Evolutionary conservation across 2,113 vertebrate species (phyloP).

Genomic region (Terrapene triunguis): DNA sequence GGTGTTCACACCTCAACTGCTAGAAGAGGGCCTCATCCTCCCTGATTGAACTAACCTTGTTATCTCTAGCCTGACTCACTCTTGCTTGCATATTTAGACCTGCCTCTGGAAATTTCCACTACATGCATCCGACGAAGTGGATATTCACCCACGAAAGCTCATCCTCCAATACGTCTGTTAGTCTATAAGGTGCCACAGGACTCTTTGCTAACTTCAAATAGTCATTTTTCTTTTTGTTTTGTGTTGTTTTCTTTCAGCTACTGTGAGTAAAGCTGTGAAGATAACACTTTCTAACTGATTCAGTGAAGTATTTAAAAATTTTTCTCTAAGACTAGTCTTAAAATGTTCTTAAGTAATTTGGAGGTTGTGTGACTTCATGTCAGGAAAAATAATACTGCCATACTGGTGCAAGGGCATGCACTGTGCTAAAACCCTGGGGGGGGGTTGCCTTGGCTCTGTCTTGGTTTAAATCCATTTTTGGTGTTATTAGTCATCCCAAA

Average conservation of each 20-base stretch:
- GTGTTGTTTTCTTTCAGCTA: not conserved
- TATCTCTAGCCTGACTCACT: no score
- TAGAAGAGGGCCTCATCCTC: no score
- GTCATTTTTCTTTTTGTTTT: rapidly evolving
- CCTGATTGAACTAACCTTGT: no score
- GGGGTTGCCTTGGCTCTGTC: rapidly evolving
- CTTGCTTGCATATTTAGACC: no score
- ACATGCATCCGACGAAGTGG: no score
- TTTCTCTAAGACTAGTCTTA: not conserved
- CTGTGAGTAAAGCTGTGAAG: not conserved
- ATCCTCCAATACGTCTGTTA: no score
- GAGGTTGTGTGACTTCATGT: not conserved
- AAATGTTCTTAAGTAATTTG: not conserved
- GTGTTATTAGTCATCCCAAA: not conserved
- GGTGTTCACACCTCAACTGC: no score
- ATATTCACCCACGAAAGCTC: no score
- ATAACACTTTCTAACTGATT: not conserved
- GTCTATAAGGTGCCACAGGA: no score
- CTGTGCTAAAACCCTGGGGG: not conserved
- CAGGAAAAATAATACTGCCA: not conserved
- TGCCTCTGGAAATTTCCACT: no score
- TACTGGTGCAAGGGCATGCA: not conserved
- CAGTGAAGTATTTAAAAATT: no score
- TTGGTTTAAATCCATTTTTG: not conserved
- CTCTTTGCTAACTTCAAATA: rapidly evolving